Conservation (phyloP, 53 echinoderm and acorn worm species). For the Paracentrotus lividus region DNA sequence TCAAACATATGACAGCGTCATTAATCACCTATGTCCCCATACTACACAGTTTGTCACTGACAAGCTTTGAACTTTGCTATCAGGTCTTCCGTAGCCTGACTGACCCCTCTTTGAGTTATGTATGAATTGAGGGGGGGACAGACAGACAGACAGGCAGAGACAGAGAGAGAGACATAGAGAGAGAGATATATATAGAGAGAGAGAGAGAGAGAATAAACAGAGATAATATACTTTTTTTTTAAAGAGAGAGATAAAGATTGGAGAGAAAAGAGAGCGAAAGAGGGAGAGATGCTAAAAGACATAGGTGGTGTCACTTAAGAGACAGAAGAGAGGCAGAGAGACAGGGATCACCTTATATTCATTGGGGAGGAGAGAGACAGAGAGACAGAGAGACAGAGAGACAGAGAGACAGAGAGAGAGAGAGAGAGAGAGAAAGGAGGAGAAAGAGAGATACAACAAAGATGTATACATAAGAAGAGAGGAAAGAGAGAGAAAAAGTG, state of each 20-base stretch:
- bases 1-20: conserved; percentile 56
- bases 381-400: neutral
- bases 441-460: too few species aligned
- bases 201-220: neutral
- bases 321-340: neutral
- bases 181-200: neutral
- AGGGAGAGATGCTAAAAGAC: too few species aligned
- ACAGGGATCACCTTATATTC: neutral
- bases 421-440: neutral
- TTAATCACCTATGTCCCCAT: conserved; percentile 34
- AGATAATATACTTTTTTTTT: too few species aligned
- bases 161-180: neutral
- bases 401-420: neutral
- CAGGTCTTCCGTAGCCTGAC: neutral
- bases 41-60: conserved; percentile 55
- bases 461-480: too few species aligned
- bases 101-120: neutral
- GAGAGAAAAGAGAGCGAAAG: neutral
- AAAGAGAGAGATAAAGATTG: neutral
- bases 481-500: conserved; percentile 29
- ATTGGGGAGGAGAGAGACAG: too few species aligned
- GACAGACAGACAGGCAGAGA: too few species aligned
- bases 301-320: neutral
- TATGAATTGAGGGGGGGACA: neutral
- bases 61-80: conserved; percentile 30